A percentile compares a stretch with the other conserved stretches of the same genome.
These are phyloP conservation scores for Acromyrmex charruanus DNA, from an alignment of 1,140 invertebrate genomes.

Conservation along the genomic window DNA sequence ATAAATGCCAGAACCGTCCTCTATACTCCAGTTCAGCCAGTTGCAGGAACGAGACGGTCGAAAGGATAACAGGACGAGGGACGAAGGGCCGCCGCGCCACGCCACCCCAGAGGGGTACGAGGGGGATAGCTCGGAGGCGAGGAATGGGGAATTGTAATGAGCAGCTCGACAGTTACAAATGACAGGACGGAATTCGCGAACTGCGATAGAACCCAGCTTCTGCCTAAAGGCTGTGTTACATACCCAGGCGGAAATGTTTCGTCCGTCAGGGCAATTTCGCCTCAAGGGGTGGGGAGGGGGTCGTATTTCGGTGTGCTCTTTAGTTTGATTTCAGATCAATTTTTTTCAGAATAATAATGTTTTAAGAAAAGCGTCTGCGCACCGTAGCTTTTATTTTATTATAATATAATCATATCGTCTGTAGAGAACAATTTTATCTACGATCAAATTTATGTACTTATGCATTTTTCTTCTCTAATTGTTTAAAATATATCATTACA, in stretches of 20 bases:
- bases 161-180: constrained; percentile 87
- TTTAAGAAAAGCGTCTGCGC: not conserved
- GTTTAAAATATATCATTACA: not conserved
- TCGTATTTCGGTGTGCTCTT: constrained; percentile 70
- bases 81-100: not conserved
- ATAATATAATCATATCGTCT: not conserved
- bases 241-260: constrained; percentile 77
- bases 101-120: constrained; percentile 52
- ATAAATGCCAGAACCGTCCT: constrained; percentile 66
- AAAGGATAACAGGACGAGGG: constrained; percentile 49
- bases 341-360: constrained; percentile 40
- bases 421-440: not conserved
- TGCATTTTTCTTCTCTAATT: not conserved
- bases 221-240: constrained; percentile 83
- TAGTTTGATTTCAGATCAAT: constrained; percentile 44
- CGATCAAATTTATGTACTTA: not conserved
- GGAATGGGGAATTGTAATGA: constrained; percentile 87
- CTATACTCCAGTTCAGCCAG: constrained; percentile 22
- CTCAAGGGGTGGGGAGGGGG: constrained; percentile 43
- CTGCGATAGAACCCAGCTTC: constrained; percentile 85
- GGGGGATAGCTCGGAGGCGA: constrained; percentile 77
- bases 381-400: not conserved
- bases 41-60: constrained; percentile 71
- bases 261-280: constrained; percentile 75
- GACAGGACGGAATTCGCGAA: constrained; percentile 87